Evolutionary conservation across 2,797 vertebrate species (phyloP), one percentile per base, ranked within the genome.

Genomic region (Synanceia verrucosa): DNA sequence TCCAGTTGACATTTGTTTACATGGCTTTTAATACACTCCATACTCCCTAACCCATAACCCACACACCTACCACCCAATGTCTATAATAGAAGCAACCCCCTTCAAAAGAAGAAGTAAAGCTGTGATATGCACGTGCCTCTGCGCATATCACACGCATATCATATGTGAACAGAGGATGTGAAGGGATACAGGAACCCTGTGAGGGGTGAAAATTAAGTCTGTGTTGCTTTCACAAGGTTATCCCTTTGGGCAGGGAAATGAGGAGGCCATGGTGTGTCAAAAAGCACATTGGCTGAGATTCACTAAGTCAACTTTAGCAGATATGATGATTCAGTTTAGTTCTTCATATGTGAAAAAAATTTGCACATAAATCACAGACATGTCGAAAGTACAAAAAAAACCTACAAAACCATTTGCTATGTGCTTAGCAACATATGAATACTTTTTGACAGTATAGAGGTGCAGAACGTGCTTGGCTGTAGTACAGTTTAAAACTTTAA

Each of bases 1-100:
- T 82, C 71, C 77, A 83, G 78, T 73, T 88, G 88, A 90, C 90
- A 69, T 91, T 91, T 87, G 89, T 94, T 93, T 92, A 84, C 81
- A 84, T 85, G 82, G 77, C 75, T 73, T 72, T 87, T 89, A 67
- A 89, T 84, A 78, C 77, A 69, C 70, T 82, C 50, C 75, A 78
- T 78, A 74, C 56, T 82, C 47, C 31, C 63, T 61, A 21, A 18
- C 55, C 36, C 60, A 53, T 33, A 61, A 24, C 47, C 67, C 59
- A 51, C 76, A 66, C 69, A 46, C 43, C 21, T 34, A 56, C 58
- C 64, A 48, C 43, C 48, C 33, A 69, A 69, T 74, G 76, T 79
- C 72, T 71, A 53, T 72, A 81, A 74, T 64, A 58, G 64, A 81
- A 74, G 73, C 69, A 43, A 62, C 80, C 18, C 51, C 24, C n/a